phyloP scores from a whole-genome alignment of 2,888 invertebrate species.

The Volucella bombylans region DNA sequence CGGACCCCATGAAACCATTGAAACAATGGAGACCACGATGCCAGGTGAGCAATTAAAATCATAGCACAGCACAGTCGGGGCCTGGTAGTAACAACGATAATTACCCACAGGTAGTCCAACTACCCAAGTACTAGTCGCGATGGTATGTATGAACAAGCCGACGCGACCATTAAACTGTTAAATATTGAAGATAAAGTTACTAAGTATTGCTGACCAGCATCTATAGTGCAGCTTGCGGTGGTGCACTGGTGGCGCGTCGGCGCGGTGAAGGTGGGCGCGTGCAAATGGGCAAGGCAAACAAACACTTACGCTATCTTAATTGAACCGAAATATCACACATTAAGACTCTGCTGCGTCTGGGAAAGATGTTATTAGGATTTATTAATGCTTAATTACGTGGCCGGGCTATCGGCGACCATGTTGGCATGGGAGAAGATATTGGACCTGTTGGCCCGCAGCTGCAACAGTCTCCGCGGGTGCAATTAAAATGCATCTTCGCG shows the following conservation, averaged over 20 bases:
- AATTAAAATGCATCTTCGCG: constrained; percentile 31
- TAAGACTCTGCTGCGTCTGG: constrained; percentile 52
- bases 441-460: constrained; percentile 35
- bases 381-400: constrained; percentile 69
- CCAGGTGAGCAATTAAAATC: constrained; percentile 72
- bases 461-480: neutral
- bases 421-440: constrained; percentile 29
- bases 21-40: constrained; percentile 55
- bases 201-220: constrained; percentile 45
- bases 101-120: constrained; percentile 49
- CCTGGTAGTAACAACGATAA: constrained; percentile 57
- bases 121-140: constrained; percentile 29
- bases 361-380: constrained; percentile 71
- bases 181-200: constrained; percentile 64
- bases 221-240: neutral
- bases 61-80: constrained; percentile 41
- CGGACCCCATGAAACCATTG: neutral
- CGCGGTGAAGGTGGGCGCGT: constrained; percentile 5
- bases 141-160: constrained; percentile 43
- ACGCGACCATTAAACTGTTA: constrained; percentile 60
- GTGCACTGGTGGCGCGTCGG: neutral
- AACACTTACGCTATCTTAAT: constrained; percentile 73
- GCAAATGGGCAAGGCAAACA: constrained; percentile 67
- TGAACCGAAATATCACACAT: constrained; percentile 72
- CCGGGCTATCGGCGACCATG: constrained; percentile 42